These are phyloP conservation scores for Riparia riparia DNA, from an alignment of 2,113 vertebrate genomes.

Conservation along the genomic window DNA sequence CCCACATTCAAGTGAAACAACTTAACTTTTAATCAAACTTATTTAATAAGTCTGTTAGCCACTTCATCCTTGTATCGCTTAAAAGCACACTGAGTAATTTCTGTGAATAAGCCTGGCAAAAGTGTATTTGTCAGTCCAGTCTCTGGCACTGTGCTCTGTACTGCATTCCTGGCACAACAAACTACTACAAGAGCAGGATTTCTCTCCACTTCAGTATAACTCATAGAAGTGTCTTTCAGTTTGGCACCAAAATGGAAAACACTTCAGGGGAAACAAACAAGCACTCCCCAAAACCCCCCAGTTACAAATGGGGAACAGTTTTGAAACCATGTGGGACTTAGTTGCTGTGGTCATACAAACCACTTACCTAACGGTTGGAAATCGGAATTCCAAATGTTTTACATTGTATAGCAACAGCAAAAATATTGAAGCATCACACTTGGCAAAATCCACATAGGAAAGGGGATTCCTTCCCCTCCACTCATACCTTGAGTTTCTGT, in stretches of 20 bases:
- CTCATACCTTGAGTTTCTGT: neutral
- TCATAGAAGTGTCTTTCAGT: rapidly evolving
- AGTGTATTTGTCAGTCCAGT: neutral
- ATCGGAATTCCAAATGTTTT: neutral
- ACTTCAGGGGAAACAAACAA: neutral
- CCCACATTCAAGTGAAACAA: neutral
- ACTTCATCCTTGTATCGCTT: neutral
- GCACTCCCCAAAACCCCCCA: neutral
- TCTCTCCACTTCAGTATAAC: neutral
- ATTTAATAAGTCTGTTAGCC: neutral
- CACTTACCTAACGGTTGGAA: rapidly evolving
- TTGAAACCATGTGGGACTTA: neutral
- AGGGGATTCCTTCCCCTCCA: neutral
- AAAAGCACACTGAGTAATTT: neutral
- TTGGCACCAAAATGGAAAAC: neutral
- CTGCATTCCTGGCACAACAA: neutral
- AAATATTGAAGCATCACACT: rapidly evolving
- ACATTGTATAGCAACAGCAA: neutral
- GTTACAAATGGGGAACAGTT: neutral
- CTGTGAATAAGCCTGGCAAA: neutral
- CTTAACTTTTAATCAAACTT: neutral
- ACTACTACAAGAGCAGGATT: neutral
- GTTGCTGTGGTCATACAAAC: neutral
- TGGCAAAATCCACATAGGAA: rapidly evolving
- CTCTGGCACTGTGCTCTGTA: neutral